These are phyloP conservation scores for Noctua janthe DNA, from an alignment of 2,888 invertebrate genomes.

Conservation along the genomic window DNA sequence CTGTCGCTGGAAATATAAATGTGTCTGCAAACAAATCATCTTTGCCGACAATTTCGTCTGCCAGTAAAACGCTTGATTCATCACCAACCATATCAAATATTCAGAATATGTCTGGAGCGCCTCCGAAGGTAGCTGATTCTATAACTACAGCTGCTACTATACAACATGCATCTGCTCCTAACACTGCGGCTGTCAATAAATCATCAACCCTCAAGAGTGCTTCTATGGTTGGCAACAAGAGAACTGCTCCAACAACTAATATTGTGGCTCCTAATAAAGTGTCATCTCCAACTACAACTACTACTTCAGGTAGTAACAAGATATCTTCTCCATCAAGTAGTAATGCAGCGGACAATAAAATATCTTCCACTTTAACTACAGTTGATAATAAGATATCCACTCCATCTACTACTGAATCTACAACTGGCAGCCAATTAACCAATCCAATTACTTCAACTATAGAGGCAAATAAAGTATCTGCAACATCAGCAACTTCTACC, in stretches of 20 bases:
- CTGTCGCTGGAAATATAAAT: conserved; percentile 2
- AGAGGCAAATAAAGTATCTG: conserved; percentile 4
- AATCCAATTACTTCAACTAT: neutral
- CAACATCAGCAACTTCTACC: neutral
- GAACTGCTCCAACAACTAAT: neutral
- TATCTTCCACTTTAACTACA: neutral
- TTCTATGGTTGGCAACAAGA: conserved; percentile 18
- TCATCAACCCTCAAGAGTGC: neutral
- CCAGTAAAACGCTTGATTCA: conserved; percentile 10
- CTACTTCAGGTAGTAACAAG: conserved; percentile 6
- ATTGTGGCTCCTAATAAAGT: conserved; percentile 9
- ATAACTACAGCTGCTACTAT: neutral
- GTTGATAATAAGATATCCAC: conserved; percentile 8
- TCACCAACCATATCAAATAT: conserved; percentile 4
- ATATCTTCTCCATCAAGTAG: neutral
- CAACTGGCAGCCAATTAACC: conserved; percentile 8
- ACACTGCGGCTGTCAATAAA: conserved; percentile 16
- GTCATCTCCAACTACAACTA: conserved; percentile 2
- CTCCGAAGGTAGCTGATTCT: conserved; percentile 15
- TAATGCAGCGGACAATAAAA: conserved; percentile 16
- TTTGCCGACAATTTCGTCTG: neutral
- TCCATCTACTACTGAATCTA: neutral
- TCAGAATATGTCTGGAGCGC: conserved; percentile 13
- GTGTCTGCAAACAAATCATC: conserved; percentile 11
- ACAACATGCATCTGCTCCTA: neutral